Evolutionary conservation across 1,140 invertebrate genomes (phyloP), one percentile per base, ranked within the genome.

Genomic region (Drosophila azteca): DNA sequence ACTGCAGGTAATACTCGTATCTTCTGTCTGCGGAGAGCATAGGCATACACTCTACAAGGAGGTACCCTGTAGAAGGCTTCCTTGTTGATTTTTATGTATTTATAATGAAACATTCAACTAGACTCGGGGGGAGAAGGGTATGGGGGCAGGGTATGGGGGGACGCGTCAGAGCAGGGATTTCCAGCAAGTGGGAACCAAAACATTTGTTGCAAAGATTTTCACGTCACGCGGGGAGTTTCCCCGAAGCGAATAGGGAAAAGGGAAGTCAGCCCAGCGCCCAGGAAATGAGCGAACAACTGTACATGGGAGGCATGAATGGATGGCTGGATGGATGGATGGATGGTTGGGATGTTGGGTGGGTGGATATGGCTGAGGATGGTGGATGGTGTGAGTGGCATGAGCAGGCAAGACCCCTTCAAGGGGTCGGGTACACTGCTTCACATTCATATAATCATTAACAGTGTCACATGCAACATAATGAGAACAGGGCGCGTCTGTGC

Each of bases 391-490:
- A 35, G 31, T 35, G 31, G 9, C 31, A 35, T 3, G 31, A 35
- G 31, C 31, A 11, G 9, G n/a, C n/a, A n/a, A n/a, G n/a, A n/a
- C n/a, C n/a, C n/a, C n/a, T 13, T 39, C 11, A 39, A 39, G 35
- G 35, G 35, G 35, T 39, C 35, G 35, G 35, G 35, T 39, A 39
- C 58, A 53, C 48, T 51, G 39, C 52, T 68, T 20, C 49, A 62
- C 60, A 82, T 69, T 80, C 84, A 78, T 72, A 89, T 90, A 90
- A 90, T 90, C 81, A 90, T 90, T 90, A 90, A 90, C 87, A 90
- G 87, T 90, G 85, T 90, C 85, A 90, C 81, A 87, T 90, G 85
- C 82, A 68, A 82, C 85, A 90, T 90, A 90, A 89, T 89, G 78
- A 90, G 90, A 70, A 77, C 81, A 82, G 81, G 77, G 70, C 81